phyloP scores from a whole-genome alignment of 2,797 vertebrate genomes.

The Sebastes diploproa region DNA sequence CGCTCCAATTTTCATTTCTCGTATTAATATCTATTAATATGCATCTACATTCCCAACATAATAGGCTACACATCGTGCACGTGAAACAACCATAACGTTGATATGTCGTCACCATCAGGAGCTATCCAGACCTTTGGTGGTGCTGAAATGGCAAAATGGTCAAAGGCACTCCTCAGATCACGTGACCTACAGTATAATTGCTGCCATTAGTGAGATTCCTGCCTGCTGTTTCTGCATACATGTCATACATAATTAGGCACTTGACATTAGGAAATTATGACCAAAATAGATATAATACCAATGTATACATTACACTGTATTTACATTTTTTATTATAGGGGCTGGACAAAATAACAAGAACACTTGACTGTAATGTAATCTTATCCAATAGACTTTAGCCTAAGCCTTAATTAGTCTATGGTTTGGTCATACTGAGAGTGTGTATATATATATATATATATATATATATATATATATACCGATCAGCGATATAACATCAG shows the following conservation, averaged over 20 bases:
- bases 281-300: not conserved
- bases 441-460: no score
- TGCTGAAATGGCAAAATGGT: conserved; percentile 71
- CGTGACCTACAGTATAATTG: conserved; percentile 27
- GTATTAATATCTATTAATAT: not conserved
- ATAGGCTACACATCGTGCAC: not conserved
- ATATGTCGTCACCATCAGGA: conserved; percentile 43
- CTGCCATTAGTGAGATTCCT: not conserved
- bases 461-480: no score
- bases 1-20: not conserved
- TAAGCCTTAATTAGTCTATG: not conserved
- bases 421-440: not conserved
- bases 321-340: not conserved
- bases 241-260: not conserved
- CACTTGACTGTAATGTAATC: not conserved
- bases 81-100: not conserved
- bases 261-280: not conserved
- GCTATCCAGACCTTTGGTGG: conserved; percentile 73
- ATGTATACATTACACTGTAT: not conserved
- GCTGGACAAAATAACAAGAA: not conserved
- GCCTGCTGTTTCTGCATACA: not conserved
- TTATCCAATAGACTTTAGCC: not conserved
- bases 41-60: not conserved
- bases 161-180: conserved; percentile 25
- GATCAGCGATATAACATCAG: no score